phyloP scores from a whole-genome alignment of 2,113 vertebrate species.

The Cardinalis cardinalis region DNA sequence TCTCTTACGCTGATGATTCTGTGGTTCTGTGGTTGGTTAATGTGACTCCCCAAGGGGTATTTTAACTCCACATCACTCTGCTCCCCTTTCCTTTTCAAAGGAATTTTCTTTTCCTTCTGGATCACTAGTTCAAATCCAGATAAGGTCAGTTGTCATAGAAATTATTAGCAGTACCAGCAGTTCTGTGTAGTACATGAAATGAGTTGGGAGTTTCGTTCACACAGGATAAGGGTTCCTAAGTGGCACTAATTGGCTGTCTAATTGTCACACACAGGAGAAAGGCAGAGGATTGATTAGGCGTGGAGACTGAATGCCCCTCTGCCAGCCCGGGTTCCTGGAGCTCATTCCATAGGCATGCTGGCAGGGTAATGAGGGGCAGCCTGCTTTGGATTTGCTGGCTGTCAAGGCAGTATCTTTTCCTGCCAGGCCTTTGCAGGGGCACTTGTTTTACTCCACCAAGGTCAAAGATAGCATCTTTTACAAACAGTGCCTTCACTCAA shows the following conservation, averaged over 20 bases:
- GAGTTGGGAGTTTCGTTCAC: constrained; percentile 41
- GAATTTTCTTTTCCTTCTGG: constrained; percentile 11
- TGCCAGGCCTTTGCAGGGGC: constrained; percentile 11
- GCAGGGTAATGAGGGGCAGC: constrained; percentile 54
- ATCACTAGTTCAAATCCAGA: constrained; percentile 20
- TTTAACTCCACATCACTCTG: neutral
- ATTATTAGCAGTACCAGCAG: constrained; percentile 31
- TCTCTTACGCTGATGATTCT: neutral
- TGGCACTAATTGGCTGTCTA: constrained; percentile 62
- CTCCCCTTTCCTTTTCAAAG: neutral
- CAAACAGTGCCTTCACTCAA: neutral
- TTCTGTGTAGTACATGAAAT: neutral
- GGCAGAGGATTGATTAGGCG: constrained; percentile 47
- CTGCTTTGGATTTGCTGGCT: neutral
- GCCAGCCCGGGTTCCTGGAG: neutral
- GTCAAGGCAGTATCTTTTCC: constrained; percentile 21
- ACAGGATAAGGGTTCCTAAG: constrained; percentile 11
- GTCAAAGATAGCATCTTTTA: constrained; percentile 41
- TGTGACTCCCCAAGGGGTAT: neutral
- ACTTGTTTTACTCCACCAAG: constrained; percentile 46
- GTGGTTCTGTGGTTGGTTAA: neutral
- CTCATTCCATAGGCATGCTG: constrained; percentile 2
- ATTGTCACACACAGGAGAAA: constrained; percentile 34
- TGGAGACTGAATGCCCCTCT: constrained; percentile 53
- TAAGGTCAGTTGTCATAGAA: constrained; percentile 46